These are phyloP conservation scores for Lagopus leucura DNA, from an alignment of 2,113 vertebrate genomes.

Conservation along the genomic window DNA sequence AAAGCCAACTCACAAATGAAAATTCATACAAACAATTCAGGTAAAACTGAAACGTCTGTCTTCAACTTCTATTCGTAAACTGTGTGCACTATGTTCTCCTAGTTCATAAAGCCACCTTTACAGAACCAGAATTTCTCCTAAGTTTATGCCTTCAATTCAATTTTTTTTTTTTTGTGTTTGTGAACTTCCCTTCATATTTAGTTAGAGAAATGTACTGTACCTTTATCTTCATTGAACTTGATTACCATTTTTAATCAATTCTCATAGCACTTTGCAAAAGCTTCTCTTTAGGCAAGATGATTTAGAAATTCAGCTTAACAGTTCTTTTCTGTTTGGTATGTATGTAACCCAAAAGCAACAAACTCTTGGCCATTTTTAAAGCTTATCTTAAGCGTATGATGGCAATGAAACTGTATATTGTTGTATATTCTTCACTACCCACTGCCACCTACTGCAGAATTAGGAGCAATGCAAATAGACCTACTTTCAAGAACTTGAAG, in stretches of 20 bases:
- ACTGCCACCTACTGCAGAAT: conserved; percentile 77
- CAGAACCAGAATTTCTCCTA: not conserved
- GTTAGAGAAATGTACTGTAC: not conserved
- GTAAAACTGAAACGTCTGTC: not conserved
- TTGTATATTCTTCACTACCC: conserved; percentile 70
- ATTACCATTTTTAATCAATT: conserved; percentile 47
- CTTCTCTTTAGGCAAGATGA: conserved; percentile 36
- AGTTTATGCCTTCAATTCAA: not conserved
- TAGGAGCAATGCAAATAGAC: conserved; percentile 72
- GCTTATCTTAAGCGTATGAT: conserved; percentile 29
- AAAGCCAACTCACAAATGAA: not conserved
- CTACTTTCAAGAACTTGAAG: conserved; percentile 59
- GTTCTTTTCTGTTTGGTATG: conserved; percentile 48
- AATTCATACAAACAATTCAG: not conserved
- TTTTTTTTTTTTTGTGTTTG: not conserved
- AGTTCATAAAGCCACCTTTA: not conserved
- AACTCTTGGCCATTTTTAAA: conserved; percentile 46
- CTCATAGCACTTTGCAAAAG: conserved; percentile 36
- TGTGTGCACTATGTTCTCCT: not conserved
- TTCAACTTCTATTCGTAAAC: not conserved
- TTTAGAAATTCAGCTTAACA: conserved; percentile 51
- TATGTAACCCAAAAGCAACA: conserved; percentile 42
- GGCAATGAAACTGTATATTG: not conserved
- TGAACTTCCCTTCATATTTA: not conserved
- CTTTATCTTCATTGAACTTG: conserved; percentile 33